Evolutionary conservation across 1,140 invertebrate species (phyloP).

Genomic region (Pomacea maculata): DNA sequence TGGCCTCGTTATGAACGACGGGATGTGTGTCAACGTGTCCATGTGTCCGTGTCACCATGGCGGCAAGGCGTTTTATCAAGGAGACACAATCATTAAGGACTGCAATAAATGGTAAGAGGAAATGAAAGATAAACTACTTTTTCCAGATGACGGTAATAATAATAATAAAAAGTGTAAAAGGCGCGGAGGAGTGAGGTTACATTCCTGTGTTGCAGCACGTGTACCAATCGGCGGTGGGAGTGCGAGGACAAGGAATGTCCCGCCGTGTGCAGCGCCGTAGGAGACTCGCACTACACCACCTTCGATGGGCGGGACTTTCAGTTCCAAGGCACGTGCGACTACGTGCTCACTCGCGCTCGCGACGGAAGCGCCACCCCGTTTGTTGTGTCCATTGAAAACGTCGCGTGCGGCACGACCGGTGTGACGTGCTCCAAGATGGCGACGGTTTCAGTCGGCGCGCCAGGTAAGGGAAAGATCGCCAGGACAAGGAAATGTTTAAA

Average conservation of each 20-base stretch:
- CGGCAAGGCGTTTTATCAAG: conserved; percentile 78
- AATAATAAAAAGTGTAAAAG: no score
- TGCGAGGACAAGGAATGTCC: conserved; percentile 63
- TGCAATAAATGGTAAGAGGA: conserved; percentile 81
- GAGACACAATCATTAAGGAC: conserved; percentile 78
- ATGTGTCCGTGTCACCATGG: conserved; percentile 90
- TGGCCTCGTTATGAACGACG: conserved; percentile 70
- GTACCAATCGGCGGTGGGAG: conserved; percentile 51
- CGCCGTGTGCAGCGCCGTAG: conserved; percentile 73
- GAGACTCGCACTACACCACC: conserved; percentile 77
- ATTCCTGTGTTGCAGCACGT: conserved; percentile 40
- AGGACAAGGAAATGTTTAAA: no score
- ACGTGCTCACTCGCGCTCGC: conserved; percentile 77
- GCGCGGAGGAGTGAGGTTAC: no score
- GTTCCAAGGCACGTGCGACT: conserved; percentile 88
- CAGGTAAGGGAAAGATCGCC: no score
- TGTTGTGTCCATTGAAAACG: conserved; percentile 71
- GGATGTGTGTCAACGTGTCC: conserved; percentile 74
- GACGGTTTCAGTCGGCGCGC: conserved; percentile 68
- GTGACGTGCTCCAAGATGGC: conserved; percentile 88
- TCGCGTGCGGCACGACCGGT: conserved; percentile 84
- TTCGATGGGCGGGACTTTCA: conserved; percentile 85
- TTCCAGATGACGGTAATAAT: no score
- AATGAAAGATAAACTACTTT: neutral
- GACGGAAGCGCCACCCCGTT: conserved; percentile 28